Base-by-base conservation (phyloP, 2,113 vertebrate species). In the Galemys pyrenaicus region DNA sequence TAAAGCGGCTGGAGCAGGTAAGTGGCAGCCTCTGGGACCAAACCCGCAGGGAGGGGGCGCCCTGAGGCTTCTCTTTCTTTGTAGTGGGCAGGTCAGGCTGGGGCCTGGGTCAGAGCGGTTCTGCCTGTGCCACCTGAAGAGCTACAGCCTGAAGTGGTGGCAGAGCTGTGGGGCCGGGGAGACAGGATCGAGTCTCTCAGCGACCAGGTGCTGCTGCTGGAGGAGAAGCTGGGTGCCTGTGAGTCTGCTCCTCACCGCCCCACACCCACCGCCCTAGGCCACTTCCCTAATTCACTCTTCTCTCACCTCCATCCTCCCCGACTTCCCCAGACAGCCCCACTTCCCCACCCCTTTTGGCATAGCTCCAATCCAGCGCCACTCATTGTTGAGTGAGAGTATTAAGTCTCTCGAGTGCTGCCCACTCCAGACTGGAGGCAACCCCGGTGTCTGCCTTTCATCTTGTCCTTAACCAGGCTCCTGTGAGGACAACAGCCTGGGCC, bases 141-240 rank as follows among this genome's bases (percentile, higher is more conserved):
- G 30, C 93, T 98, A 70, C 95, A 81, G 62, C 93, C 96, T 0
- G 89, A 97, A 16, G 89, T 97, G 91, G 93, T 97, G 75, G 96
- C 96, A 0, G 97, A 98, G 86, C 94, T 98, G 26, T 98, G 96
- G 97, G 94, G 92, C 56, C 78, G 56, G 11, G 92, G 95, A 0
- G 98, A 98, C 82, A 92, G 94, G 54, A 97, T 98, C 11, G 97
- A 98, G n/a, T 98, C 97, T 4, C 92, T 98, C 49, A 98, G 98
- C 5, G 97, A 98, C 73, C 98, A 98, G 89, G 82, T 98, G 91
- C 95, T 98, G 87, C 95, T 97, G 73, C 95, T 98, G 96, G 98
- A 98, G 91, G 98, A 98, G 88, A 93, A 85, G 81, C 96, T 98
- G 22, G 97, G 97, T 0, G 39, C 96, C 87, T 98, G 98, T 98